These are phyloP conservation scores for Vulpes lagopus DNA, from an alignment of 2,113 vertebrate genomes.

Conservation along the genomic window DNA sequence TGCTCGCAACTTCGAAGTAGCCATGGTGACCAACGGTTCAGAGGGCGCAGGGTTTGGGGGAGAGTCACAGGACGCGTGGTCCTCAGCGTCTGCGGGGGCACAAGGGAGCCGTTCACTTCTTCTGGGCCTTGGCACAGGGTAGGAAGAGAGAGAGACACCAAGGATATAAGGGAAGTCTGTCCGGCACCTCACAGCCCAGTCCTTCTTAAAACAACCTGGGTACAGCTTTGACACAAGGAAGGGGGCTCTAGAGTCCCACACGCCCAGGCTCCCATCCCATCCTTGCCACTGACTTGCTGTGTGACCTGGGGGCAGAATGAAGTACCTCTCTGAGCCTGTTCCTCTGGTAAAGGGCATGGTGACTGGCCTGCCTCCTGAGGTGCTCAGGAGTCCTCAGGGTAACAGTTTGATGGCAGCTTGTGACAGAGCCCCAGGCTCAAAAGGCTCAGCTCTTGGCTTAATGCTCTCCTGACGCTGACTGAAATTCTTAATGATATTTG, in stretches of 20 bases:
- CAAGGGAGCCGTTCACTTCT: neutral
- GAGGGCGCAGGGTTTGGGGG: neutral
- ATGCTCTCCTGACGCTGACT: neutral
- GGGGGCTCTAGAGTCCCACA: neutral
- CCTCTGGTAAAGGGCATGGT: neutral
- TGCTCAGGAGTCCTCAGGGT: accelerated
- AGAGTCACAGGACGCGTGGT: neutral
- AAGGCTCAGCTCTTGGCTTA: neutral
- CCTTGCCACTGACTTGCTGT: neutral
- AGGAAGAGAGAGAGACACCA: neutral
- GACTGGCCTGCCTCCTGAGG: neutral
- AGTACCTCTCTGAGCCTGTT: neutral
- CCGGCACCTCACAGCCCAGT: too few species aligned
- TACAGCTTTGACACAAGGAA: neutral
- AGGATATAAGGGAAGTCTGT: neutral
- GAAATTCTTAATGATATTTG: neutral
- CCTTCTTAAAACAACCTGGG: neutral
- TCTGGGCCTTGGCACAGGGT: neutral
- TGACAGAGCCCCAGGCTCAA: neutral
- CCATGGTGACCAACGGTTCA: slow-evolving; percentile 61
- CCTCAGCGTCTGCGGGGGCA: slow-evolving; percentile 34
- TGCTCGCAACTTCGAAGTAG: slow-evolving; percentile 44
- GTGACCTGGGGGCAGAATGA: neutral
- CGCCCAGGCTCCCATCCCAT: neutral
- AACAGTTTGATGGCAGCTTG: neutral